phyloP scores from a whole-genome alignment of 2,888 invertebrate genomes.

The Xanthorhoe designata region DNA sequence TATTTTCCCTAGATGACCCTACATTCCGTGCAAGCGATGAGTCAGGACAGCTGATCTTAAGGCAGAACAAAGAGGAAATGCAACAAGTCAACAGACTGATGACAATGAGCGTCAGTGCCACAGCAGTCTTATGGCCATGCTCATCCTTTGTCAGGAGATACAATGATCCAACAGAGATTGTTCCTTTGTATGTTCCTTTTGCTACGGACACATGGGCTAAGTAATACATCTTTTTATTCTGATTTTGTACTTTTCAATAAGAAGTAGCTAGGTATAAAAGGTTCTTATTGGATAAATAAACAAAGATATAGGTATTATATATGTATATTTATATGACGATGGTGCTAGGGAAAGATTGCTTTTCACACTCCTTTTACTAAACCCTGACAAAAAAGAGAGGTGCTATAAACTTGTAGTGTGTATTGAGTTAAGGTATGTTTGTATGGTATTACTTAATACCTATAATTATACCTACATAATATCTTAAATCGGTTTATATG shows the following conservation, averaged over 20 bases:
- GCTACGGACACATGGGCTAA: constrained; percentile 49
- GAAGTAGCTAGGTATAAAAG: no score
- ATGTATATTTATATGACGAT: no score
- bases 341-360: no score
- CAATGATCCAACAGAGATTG: constrained; percentile 38
- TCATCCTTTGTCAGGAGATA: constrained; percentile 46
- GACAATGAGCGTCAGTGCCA: constrained; percentile 15
- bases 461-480: no score
- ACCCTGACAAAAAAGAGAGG: no score
- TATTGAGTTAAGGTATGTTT: no score
- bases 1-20: constrained; percentile 41
- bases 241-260: background rate
- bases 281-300: no score
- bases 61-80: constrained; percentile 43
- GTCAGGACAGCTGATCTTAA: constrained; percentile 47
- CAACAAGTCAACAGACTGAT: constrained; percentile 38
- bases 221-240: constrained; percentile 43
- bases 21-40: constrained; percentile 50
- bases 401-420: no score
- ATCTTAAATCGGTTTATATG: no score
- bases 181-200: constrained; percentile 53
- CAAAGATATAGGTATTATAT: no score
- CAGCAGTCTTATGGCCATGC: constrained; percentile 40
- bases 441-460: no score
- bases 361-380: no score